Evolutionary conservation across 2,797 vertebrate species (phyloP).

Genomic region (Momotus momota): DNA sequence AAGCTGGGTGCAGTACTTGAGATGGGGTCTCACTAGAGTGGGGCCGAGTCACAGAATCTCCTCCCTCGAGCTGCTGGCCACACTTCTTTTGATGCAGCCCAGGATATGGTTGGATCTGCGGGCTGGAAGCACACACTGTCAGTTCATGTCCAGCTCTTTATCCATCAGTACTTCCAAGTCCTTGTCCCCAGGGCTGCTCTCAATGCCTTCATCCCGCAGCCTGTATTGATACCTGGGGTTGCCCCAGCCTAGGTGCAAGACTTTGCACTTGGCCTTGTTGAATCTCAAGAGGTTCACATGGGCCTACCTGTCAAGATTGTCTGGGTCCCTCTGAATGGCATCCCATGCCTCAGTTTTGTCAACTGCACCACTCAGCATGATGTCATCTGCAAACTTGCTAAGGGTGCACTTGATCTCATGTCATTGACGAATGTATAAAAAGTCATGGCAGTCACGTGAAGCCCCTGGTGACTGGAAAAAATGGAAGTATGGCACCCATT

Average conservation of each 20-base stretch:
- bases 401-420: neutral
- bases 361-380: accelerated
- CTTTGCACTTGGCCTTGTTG: neutral
- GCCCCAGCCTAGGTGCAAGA: accelerated
- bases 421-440: neutral
- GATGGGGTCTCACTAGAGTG: accelerated
- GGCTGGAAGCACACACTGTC: accelerated
- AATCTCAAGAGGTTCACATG: neutral
- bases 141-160: neutral
- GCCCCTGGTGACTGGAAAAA: neutral
- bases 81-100: neutral
- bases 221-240: accelerated
- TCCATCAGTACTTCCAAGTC: neutral
- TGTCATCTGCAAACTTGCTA: neutral
- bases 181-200: neutral
- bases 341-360: accelerated
- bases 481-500: neutral
- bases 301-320: neutral
- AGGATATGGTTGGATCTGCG: neutral
- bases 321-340: neutral
- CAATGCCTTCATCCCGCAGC: neutral
- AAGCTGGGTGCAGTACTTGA: neutral
- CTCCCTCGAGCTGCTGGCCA: neutral
- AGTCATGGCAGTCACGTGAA: neutral
- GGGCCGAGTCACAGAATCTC: neutral